phyloP scores from a whole-genome alignment of 2,888 invertebrate genomes.

The Chymomyza fuscimana region DNA sequence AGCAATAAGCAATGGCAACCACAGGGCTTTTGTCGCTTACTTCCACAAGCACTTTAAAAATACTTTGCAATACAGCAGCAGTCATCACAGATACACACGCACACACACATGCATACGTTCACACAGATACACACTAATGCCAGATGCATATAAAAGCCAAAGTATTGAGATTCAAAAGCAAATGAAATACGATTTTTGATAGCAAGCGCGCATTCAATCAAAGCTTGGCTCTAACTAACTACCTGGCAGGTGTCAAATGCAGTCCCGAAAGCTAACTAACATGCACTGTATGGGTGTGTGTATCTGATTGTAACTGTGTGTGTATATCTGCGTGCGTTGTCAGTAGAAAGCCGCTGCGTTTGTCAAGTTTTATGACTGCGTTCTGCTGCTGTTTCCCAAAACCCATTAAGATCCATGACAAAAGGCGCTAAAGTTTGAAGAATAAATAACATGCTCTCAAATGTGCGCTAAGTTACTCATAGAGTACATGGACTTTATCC shows the following conservation, averaged over 20 bases:
- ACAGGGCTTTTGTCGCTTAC: conserved; percentile 30
- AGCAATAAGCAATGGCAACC: conserved; percentile 38
- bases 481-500: neutral
- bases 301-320: neutral
- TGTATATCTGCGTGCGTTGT: neutral
- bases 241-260: conserved; percentile 34
- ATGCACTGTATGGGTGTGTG: neutral
- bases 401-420: conserved; percentile 5
- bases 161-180: conserved; percentile 1
- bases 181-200: conserved; percentile 26
- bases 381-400: neutral
- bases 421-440: neutral
- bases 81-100: conserved; percentile 1
- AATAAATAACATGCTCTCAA: neutral
- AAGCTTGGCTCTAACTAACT: neutral
- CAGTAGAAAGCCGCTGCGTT: conserved; percentile 34
- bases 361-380: conserved; percentile 42
- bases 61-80: conserved; percentile 25
- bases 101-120: neutral
- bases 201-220: conserved; percentile 6
- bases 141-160: neutral
- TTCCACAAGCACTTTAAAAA: conserved; percentile 24
- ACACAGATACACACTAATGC: neutral
- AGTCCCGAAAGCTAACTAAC: conserved; percentile 1
- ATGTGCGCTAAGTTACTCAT: neutral